Evolutionary conservation across 2,113 vertebrate genomes (phyloP).

Genomic region (Bubo bubo): DNA sequence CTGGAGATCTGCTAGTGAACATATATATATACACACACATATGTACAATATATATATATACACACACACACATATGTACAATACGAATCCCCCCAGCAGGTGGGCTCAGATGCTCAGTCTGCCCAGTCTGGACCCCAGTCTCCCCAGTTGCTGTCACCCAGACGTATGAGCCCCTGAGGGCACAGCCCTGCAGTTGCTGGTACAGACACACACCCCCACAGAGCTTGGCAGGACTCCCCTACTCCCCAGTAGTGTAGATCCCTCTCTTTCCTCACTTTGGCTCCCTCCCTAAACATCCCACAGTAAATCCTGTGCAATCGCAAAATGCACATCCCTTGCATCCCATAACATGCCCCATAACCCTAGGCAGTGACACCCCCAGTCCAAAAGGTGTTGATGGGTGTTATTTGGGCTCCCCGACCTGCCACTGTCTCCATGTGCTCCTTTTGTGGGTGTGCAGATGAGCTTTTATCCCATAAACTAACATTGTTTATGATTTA

Average conservation of each 20-base stretch:
- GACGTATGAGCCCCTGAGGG: not conserved
- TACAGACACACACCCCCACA: not conserved
- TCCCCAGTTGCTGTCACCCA: not conserved
- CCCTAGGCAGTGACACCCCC: not conserved
- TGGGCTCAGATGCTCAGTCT: not conserved
- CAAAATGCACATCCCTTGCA: not conserved
- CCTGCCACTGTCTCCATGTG: not conserved
- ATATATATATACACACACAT: not conserved
- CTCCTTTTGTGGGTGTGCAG: not conserved
- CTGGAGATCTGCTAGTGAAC: not conserved
- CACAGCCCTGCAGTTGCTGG: not conserved
- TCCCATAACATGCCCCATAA: not conserved
- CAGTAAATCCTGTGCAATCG: not conserved
- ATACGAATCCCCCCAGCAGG: not conserved
- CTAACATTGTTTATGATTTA: slow-evolving; percentile 1
- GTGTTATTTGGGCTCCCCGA: not conserved
- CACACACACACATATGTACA: rapidly evolving
- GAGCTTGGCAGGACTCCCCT: not conserved
- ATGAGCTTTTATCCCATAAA: not conserved
- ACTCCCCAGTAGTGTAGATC: not conserved
- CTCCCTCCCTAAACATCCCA: not conserved
- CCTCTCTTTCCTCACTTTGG: not conserved
- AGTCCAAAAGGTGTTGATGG: not conserved
- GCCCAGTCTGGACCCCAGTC: not conserved
- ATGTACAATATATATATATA: no score